Evolutionary conservation across 2,797 vertebrate species (phyloP), one percentile per base, ranked within the genome.

Genomic region (Austrolebias charrua): DNA sequence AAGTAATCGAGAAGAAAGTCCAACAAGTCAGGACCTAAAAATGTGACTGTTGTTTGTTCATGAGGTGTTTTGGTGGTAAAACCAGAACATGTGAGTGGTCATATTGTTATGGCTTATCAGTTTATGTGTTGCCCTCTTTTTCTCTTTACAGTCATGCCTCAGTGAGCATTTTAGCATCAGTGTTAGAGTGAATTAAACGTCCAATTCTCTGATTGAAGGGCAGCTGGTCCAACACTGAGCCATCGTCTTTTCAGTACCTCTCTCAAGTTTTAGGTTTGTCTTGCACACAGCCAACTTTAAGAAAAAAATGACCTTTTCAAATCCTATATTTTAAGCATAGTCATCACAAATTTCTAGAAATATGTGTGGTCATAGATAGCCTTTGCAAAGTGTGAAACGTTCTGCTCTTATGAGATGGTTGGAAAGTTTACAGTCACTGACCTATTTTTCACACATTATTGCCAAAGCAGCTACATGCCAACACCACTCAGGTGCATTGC

Each of bases 271-370:
- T 33, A 4, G 24, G 24, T 24, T 24, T 24, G 3, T 33, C 9
- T 33, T 9, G 9, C 31, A 33, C 47, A 10, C 20, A 38, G 24
- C 24, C 24, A 24, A 3, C n/a, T 38, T 31, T 18, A 35, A 35
- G 24, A 47, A 16, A 9, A 28, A 45, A 44, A 19, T 4, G 7
- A 59, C 10, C 19, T 49, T 18, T 28, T 54, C 24, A 31, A 54
- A 63, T n/a, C 42, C 43, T 24, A 63, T 45, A 53, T 47, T 55
- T 15, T 64, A 33, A 48, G 31, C 5, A 33, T 33, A 33, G 16
- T 28, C 35, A 55, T 64, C 38, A 64, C 33, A 31, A 55, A 40
- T 42, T 46, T 45, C 28, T 24, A 62, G n/a, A 33, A 6, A 33
- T 38, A 62, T 62, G 19, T 49, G 20, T 28, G 24, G 50, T 44